Conservation (phyloP, 2,797 vertebrate species). For the Molothrus ater region DNA sequence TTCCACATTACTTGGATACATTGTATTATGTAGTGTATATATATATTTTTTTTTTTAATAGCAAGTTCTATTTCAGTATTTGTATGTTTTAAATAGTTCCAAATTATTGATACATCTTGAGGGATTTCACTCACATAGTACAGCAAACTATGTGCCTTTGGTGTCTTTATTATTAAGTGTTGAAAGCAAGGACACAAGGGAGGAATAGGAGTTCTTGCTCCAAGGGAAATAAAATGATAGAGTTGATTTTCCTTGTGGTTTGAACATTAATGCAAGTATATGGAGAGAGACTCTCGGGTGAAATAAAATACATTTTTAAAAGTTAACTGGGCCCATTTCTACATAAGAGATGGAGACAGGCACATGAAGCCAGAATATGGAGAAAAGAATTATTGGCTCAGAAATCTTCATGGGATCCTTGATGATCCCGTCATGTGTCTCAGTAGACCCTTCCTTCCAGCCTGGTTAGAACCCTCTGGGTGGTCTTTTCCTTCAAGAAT, state of each 20-base stretch:
- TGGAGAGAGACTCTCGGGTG: background rate
- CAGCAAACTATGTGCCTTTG: background rate
- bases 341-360: background rate
- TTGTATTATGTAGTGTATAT: background rate
- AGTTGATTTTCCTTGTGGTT: background rate
- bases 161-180: background rate
- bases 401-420: background rate
- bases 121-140: background rate
- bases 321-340: background rate
- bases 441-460: background rate
- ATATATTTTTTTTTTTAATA: background rate
- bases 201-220: background rate
- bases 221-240: background rate
- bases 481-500: background rate
- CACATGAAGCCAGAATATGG: background rate
- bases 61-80: background rate
- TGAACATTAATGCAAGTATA: background rate
- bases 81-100: background rate
- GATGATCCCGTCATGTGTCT: background rate
- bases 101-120: background rate
- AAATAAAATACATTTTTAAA: background rate
- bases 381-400: background rate
- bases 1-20: background rate
- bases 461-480: background rate
- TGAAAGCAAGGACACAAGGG: background rate